Evolutionary conservation across 1,140 invertebrate genomes (phyloP).

Genomic region (Pseudachorutes palmiensis): DNA sequence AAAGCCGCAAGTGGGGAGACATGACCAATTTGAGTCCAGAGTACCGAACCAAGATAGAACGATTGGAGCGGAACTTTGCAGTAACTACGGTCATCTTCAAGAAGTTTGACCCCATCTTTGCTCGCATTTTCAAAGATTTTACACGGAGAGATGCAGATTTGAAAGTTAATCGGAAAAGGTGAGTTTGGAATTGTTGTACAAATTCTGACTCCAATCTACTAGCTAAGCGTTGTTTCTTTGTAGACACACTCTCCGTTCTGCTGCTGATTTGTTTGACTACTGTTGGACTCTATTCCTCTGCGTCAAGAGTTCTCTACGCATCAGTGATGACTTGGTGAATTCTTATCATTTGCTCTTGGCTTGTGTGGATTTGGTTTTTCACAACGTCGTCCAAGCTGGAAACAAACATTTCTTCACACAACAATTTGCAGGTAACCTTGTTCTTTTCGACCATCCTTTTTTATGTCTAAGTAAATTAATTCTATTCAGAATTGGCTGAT

Average conservation of each 20-base stretch:
- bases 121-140: conserved; percentile 62
- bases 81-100: conserved; percentile 91
- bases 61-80: conserved; percentile 83
- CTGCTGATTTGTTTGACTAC: conserved; percentile 79
- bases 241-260: conserved; percentile 61
- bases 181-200: neutral
- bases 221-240: conserved; percentile 38
- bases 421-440: conserved; percentile 62
- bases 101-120: conserved; percentile 83
- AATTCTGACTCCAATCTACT: conserved; percentile 17
- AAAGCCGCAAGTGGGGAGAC: conserved; percentile 91
- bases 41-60: conserved; percentile 74
- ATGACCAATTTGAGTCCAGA: conserved; percentile 82
- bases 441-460: conserved; percentile 6
- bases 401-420: conserved; percentile 77
- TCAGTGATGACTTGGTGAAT: conserved; percentile 84
- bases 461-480: conserved; percentile 2
- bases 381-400: conserved; percentile 70
- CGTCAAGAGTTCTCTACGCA: conserved; percentile 75
- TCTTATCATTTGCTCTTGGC: conserved; percentile 85
- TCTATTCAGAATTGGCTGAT: conserved; percentile 27
- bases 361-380: conserved; percentile 82
- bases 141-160: conserved; percentile 22
- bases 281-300: conserved; percentile 87
- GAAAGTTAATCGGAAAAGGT: conserved; percentile 23